phyloP scores from a whole-genome alignment of 1,140 invertebrate genomes.

The Dolichoris vasculosae region DNA sequence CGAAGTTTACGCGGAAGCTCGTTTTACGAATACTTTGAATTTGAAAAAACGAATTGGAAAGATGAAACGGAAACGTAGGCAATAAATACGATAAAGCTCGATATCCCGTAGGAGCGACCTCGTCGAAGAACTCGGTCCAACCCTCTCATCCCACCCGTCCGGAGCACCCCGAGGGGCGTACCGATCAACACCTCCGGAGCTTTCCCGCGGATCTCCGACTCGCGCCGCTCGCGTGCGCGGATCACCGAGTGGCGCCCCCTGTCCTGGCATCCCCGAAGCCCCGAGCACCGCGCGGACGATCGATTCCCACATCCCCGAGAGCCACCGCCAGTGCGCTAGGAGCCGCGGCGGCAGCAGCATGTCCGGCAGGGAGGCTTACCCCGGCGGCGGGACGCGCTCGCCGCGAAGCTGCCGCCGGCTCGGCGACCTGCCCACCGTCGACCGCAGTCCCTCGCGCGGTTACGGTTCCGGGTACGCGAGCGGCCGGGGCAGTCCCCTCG shows the following conservation, averaged over 20 bases:
- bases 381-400: conserved; percentile 76
- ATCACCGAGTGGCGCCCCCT: background rate
- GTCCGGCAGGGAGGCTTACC: conserved; percentile 36
- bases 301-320: conserved; percentile 4
- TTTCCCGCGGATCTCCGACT: background rate
- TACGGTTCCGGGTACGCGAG: conserved; percentile 78
- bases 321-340: conserved; percentile 9
- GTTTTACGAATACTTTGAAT: too few relatives aligned
- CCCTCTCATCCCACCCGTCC: too few relatives aligned
- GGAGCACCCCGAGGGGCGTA: too few relatives aligned
- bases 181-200: too few relatives aligned
- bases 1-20: too few relatives aligned
- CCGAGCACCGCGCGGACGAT: background rate
- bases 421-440: conserved; percentile 86
- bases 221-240: background rate
- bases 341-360: conserved; percentile 31
- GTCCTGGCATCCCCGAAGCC: background rate
- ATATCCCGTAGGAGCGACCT: too few relatives aligned
- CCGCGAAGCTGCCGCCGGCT: conserved; percentile 79
- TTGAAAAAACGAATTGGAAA: too few relatives aligned
- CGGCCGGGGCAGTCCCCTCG: conserved; percentile 71
- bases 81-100: too few relatives aligned
- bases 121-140: too few relatives aligned
- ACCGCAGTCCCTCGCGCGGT: conserved; percentile 86
- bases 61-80: too few relatives aligned